Conservation (phyloP, 2,113 vertebrate genomes). For the Mormyrus iriodes region DNA sequence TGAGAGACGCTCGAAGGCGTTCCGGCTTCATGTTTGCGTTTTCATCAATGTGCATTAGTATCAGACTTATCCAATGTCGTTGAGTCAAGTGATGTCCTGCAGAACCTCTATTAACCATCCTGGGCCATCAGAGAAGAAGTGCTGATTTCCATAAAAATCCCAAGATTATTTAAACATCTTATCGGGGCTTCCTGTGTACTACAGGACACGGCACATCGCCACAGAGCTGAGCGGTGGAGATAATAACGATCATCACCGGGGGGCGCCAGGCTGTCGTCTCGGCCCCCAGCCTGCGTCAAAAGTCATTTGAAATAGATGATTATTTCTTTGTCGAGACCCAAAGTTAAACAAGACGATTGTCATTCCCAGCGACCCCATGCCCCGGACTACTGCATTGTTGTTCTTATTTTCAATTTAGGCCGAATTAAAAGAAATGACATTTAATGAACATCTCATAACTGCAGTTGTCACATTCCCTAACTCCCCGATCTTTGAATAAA, state of each 20-base stretch:
- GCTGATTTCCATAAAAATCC: not conserved
- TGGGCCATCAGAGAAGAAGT: not conserved
- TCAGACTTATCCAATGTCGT: not conserved
- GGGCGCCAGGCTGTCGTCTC: constrained; percentile 4
- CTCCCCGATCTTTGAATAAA: constrained; percentile 31
- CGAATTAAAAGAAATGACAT: constrained; percentile 33
- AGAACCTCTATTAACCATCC: not conserved
- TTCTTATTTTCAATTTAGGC: constrained; percentile 42
- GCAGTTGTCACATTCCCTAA: constrained; percentile 30
- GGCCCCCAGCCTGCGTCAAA: constrained; percentile 22
- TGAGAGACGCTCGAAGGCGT: not conserved
- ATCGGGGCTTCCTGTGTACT: not conserved
- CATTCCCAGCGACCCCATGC: constrained; percentile 13
- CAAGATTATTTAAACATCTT: not conserved
- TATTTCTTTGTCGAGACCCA: constrained; percentile 25
- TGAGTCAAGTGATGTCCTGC: not conserved
- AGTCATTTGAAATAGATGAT: constrained; percentile 31
- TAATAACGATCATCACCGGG: constrained; percentile 24
- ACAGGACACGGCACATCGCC: not conserved
- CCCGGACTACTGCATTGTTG: constrained; percentile 22
- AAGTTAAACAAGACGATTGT: constrained; percentile 22
- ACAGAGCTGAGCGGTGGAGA: not conserved
- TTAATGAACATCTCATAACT: constrained; percentile 33
- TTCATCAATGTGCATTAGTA: not conserved
- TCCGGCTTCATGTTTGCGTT: not conserved